Evolutionary conservation across 1,140 invertebrate species (phyloP).

Genomic region (Drosophila mauritiana): DNA sequence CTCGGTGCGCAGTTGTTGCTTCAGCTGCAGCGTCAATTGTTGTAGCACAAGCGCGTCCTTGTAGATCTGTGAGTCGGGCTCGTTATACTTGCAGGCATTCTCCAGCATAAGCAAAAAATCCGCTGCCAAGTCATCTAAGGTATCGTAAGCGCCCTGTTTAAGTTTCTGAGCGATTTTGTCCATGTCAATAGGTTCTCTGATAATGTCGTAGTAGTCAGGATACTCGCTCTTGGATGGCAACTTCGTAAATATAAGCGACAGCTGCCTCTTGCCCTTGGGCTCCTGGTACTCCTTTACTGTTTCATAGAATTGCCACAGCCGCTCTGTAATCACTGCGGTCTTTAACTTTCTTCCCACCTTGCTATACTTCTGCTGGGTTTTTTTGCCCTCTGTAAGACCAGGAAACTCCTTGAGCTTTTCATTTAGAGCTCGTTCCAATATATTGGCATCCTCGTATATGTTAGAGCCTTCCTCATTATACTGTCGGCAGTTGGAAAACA

Average conservation of each 20-base stretch:
- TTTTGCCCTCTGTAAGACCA: slow-evolving; percentile 73
- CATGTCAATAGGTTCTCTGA: slow-evolving; percentile 98
- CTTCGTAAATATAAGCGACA: slow-evolving; percentile 97
- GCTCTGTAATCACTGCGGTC: slow-evolving; percentile 87
- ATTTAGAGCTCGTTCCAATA: slow-evolving; percentile 93
- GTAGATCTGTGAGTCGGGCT: slow-evolving; percentile 99
- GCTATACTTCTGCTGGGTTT: slow-evolving; percentile 66
- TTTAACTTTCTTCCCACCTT: slow-evolving; percentile 70
- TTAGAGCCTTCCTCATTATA: slow-evolving; percentile 98
- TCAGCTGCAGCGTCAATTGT: slow-evolving; percentile 95
- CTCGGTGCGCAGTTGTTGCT: slow-evolving; percentile 92
- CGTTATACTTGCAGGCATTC: slow-evolving; percentile 99
- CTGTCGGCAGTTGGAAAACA: slow-evolving; percentile 98
- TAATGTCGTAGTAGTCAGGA: slow-evolving; percentile 99
- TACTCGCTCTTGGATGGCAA: slow-evolving; percentile 97
- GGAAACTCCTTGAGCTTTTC: slow-evolving; percentile 92
- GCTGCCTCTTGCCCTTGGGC: slow-evolving; percentile 91
- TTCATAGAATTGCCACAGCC: slow-evolving; percentile 95
- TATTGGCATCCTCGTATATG: slow-evolving; percentile 97
- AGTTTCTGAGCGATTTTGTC: slow-evolving; percentile 96
- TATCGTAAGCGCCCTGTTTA: slow-evolving; percentile 91
- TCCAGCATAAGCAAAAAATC: slow-evolving; percentile 99
- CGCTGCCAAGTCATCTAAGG: slow-evolving; percentile 94
- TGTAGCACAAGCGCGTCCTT: slow-evolving; percentile 98
- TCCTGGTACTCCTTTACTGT: slow-evolving; percentile 95